Conservation (phyloP, 2,888 invertebrate species). For the Latheticus oryzae region DNA sequence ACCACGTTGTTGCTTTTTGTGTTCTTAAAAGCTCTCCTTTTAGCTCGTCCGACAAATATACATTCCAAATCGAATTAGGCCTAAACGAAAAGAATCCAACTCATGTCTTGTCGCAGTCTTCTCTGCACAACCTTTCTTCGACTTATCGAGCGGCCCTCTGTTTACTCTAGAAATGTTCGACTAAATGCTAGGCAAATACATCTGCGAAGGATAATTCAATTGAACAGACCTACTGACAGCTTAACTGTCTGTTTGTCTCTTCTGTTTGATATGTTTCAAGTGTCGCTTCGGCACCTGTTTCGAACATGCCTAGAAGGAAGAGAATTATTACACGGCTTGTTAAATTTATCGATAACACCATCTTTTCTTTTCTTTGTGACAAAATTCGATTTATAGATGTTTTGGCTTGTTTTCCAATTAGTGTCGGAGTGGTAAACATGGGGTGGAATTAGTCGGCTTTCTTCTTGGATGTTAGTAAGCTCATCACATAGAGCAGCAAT, state of each 20-base stretch:
- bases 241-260: conserved; percentile 49
- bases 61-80: conserved; percentile 33
- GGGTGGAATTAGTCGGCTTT: conserved; percentile 20
- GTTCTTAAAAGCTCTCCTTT: too few relatives aligned
- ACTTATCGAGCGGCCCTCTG: conserved; percentile 39
- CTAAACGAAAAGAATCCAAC: conserved; percentile 30
- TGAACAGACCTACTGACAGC: conserved; percentile 48
- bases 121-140: conserved; percentile 25
- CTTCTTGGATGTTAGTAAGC: conserved; percentile 18
- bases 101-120: conserved; percentile 12
- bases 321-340: background rate
- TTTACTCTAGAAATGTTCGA: conserved; percentile 46
- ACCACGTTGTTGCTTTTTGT: too few relatives aligned
- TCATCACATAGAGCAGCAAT: conserved; percentile 20
- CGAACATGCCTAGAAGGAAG: too few relatives aligned
- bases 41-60: conserved; percentile 14
- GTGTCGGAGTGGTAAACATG: conserved; percentile 23
- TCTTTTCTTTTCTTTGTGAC: background rate
- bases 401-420: conserved; percentile 19
- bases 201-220: conserved; percentile 49
- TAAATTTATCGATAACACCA: conserved; percentile 3
- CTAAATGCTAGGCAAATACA: conserved; percentile 50
- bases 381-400: conserved; percentile 33
- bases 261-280: conserved; percentile 45
- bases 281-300: conserved; percentile 42